These are phyloP conservation scores for Oscheius sp. DNA, from an alignment of 2,888 invertebrate genomes.

Conservation along the genomic window DNA sequence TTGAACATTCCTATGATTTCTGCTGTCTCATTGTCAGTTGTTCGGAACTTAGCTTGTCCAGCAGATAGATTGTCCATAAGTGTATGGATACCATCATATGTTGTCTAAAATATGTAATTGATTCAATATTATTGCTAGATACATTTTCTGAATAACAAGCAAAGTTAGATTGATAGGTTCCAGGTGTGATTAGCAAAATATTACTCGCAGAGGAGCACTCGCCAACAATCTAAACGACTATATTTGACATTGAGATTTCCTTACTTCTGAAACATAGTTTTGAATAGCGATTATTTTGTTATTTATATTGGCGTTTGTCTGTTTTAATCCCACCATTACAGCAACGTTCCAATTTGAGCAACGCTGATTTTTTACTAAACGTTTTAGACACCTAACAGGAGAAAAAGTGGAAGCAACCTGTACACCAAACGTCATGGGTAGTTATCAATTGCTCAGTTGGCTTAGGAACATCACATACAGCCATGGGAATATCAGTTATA, in stretches of 20 bases:
- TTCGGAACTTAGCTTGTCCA: not conserved
- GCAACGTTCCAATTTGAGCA: slow-evolving; percentile 11
- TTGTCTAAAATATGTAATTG: not conserved
- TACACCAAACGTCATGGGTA: not conserved
- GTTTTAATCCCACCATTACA: slow-evolving; percentile 7
- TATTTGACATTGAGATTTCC: not conserved
- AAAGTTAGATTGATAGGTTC: not conserved
- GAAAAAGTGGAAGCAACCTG: not conserved
- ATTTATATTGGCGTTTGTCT: not conserved
- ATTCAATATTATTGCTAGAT: not conserved
- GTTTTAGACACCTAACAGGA: not conserved
- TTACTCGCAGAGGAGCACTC: not conserved
- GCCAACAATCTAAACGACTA: not conserved
- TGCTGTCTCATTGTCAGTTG: not conserved
- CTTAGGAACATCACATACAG: not conserved
- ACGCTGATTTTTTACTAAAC: not conserved
- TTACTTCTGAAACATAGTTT: not conserved
- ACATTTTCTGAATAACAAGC: not conserved
- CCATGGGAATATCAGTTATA: not conserved
- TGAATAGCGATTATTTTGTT: not conserved
- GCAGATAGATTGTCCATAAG: not conserved
- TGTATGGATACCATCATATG: not conserved
- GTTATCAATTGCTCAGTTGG: not conserved
- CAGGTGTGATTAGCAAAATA: not conserved
- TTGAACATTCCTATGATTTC: slow-evolving; percentile 3